These are phyloP conservation scores for Syritta pipiens DNA, from an alignment of 2,888 invertebrate genomes.

Conservation along the genomic window DNA sequence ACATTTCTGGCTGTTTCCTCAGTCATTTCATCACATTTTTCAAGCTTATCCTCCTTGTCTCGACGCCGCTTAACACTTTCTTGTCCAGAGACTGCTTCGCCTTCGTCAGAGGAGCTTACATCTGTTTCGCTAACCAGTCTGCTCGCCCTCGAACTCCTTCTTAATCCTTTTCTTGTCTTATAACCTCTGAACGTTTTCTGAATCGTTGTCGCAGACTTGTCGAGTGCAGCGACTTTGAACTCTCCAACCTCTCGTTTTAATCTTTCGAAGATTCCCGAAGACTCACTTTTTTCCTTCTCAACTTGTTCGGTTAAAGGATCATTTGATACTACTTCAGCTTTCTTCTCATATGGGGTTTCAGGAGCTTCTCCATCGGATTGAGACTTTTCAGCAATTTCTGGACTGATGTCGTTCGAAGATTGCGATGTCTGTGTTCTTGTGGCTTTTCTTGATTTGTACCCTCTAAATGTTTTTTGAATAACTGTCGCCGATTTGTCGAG, in stretches of 20 bases:
- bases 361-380: neutral
- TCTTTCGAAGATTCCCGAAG: neutral
- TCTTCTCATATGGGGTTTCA: neutral
- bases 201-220: slow-evolving; percentile 64
- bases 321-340: neutral
- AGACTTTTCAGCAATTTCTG: neutral
- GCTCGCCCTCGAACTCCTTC: too few species aligned
- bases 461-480: slow-evolving; percentile 63
- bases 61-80: too few species aligned
- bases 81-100: too few species aligned
- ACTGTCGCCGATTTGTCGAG: slow-evolving; percentile 37
- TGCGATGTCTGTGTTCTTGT: neutral
- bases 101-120: too few species aligned
- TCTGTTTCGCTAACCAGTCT: too few species aligned
- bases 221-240: neutral
- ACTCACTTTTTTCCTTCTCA: neutral
- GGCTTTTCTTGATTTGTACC: slow-evolving; percentile 47
- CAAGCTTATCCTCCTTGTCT: too few species aligned
- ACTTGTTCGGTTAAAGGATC: neutral
- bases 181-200: slow-evolving; percentile 68
- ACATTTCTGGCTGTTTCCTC: too few species aligned
- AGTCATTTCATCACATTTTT: too few species aligned
- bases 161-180: slow-evolving; percentile 27
- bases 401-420: too few species aligned
- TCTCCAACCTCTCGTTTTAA: neutral